These are phyloP conservation scores for Dicrostonyx torquatus DNA, from an alignment of 2,797 vertebrate genomes.

Conservation along the genomic window DNA sequence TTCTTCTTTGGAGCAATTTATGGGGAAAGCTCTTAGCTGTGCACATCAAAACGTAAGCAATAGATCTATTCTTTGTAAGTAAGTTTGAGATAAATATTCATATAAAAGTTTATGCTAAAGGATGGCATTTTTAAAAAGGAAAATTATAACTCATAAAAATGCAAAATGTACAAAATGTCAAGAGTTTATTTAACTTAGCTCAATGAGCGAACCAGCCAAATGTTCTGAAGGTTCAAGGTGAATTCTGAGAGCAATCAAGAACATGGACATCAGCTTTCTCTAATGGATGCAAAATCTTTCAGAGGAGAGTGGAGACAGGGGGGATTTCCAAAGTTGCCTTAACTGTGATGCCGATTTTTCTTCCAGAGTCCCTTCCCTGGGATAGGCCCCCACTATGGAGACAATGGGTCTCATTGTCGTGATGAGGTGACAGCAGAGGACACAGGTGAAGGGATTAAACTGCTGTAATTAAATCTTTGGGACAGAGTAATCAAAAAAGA, in stretches of 20 bases:
- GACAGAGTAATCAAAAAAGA: conserved; percentile 51
- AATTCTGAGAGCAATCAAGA: conserved; percentile 20
- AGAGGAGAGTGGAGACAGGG: not conserved
- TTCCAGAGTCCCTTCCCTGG: not conserved
- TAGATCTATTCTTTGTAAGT: not conserved
- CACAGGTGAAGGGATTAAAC: conserved; percentile 44
- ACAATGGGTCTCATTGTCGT: not conserved
- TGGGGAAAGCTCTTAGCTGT: not conserved
- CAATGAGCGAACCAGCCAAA: not conserved
- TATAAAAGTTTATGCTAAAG: not conserved
- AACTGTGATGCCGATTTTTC: not conserved
- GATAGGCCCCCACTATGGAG: not conserved
- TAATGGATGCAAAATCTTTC: not conserved
- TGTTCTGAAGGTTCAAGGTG: not conserved
- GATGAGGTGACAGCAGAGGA: conserved; percentile 13
- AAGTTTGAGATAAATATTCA: not conserved
- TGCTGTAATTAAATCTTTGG: conserved; percentile 56
- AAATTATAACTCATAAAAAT: conserved; percentile 44
- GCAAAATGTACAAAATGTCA: not conserved
- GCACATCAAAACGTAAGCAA: not conserved
- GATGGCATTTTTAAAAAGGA: not conserved
- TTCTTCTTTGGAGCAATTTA: conserved; percentile 29
- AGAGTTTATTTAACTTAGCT: conserved; percentile 17
- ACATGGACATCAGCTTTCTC: not conserved
- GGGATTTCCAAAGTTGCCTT: not conserved